Evolutionary conservation across 1,140 invertebrate species (phyloP), one percentile per base, ranked within the genome.

Genomic region (Drosophila parvula): DNA sequence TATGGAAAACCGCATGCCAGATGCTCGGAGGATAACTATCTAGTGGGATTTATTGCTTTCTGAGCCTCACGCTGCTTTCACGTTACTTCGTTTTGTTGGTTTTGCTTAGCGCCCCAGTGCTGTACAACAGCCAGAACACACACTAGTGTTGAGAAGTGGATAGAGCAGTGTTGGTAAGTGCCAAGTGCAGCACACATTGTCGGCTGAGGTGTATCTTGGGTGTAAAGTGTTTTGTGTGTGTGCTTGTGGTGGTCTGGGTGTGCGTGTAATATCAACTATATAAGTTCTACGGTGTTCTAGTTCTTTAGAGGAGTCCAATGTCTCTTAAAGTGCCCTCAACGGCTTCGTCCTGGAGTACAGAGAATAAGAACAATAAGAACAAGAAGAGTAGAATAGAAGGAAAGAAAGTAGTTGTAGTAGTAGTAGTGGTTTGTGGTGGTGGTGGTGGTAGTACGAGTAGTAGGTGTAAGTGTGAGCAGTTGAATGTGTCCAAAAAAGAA

Each of bases 311-410:
- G 92, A 96, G 94, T 93, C 96, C 96, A 94, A 96, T 95, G 92
- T 96, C 96, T 93, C 95, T 94, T 92, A 96, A 95, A 92, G 96
- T 95, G 92, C 95, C 95, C 93, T 96, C 96, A 92, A 96, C 95
- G 92, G 95, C 96, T 94, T 96, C 96, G 91, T 96, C 96, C 96
- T 96, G 91, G 78, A 91, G 82, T 89, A 93, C 82, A 92, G 80
- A 91, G 81, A 91, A 93, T 83, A 83, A 92, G 92, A 90, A 88
- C 77, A 90, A 92, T 83, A 82, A 92, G 92, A 91, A 90, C 74
- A 76, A 88, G 77, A 89, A 81, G 71, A 78, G 78, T 79, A 86
- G 84, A 81, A 73, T 79, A 86, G 84, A 81, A 73, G 80, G 77
- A 64, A 51, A 88, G 59, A 69, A 45, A 45, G 64, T 64, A 70